Base-by-base conservation (phyloP, 2,113 vertebrate genomes). In the Caranx ignobilis region DNA sequence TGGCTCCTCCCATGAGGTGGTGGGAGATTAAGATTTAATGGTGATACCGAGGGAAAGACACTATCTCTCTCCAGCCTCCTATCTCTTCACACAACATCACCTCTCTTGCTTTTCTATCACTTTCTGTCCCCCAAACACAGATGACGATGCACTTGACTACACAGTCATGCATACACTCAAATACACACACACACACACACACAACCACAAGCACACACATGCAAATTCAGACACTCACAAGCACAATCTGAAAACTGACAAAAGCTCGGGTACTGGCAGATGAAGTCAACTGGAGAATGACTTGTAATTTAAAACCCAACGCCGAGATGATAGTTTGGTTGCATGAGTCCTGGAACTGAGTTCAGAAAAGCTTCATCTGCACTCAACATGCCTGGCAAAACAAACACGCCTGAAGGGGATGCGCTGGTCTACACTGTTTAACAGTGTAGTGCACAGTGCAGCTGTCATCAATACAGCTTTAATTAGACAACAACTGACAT, bases 21-120 rank as follows among this genome's bases (percentile, higher is more conserved):
- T 41, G 15, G 77, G 69, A 92, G 83, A 93, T 93, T 92, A 92
- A 89, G 90, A 92, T 92, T 88, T 92, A 88, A 92, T 89, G 83
- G 86, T 72, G 88, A 92, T 89, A 84, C 77, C 75, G 79, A 79
- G 78, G 70, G 81, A 89, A 79, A 69, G 75, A 85, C 88, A 84
- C 82, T 83, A 75, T 91, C 82, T 81, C 74, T 80, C 84, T 90
- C 75, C 54, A 81, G 56, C 78, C 82, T 77, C 81, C 68, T 64
- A 31, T 87, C 81, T 81, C 77, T 79, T 74, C 85, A 66, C 81
- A 85, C 87, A 86, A 67, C 85, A 78, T 85, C 85, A 83, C 77
- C 77, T 87, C 79, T 31, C 47, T 34, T 85, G 67, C 79, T 59
- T 76, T 85, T 82, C 73, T 54, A 50, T n/a, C 63, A 61, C 56